Conservation (phyloP, 2,797 vertebrate species). For the Pangasius djambal region DNA sequence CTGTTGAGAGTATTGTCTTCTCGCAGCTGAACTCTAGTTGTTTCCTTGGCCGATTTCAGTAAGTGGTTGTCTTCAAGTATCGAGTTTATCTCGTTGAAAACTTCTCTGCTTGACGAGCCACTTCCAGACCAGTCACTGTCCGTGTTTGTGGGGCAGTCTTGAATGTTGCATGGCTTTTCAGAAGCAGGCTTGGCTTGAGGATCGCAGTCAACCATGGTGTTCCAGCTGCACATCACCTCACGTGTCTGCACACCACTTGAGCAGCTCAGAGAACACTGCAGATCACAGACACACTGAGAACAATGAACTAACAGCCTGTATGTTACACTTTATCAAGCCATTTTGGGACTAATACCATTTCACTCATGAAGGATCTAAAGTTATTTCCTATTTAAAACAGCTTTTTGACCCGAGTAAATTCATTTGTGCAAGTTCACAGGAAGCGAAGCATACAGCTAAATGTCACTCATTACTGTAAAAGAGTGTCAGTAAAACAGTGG, state of each 20-base stretch:
- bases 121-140: constrained; percentile 88
- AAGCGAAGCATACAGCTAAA: background rate
- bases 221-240: constrained; percentile 78
- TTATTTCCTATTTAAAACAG: background rate
- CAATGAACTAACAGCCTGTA: background rate
- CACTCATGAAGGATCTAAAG: background rate
- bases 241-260: constrained; percentile 79
- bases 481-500: background rate
- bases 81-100: constrained; percentile 83
- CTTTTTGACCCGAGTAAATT: background rate
- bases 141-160: constrained; percentile 67
- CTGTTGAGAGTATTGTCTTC: constrained; percentile 64
- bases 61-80: constrained; percentile 67
- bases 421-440: background rate
- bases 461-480: background rate
- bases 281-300: background rate
- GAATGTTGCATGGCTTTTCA: constrained; percentile 64
- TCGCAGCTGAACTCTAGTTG: constrained; percentile 61
- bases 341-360: background rate
- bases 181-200: constrained; percentile 70
- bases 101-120: constrained; percentile 83
- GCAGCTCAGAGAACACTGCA: constrained; percentile 87
- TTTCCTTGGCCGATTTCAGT: constrained; percentile 47
- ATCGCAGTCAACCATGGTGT: constrained; percentile 75
- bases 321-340: background rate